phyloP scores from a whole-genome alignment of 2,797 vertebrate genomes.

The Sebastiscus albofasciatus region DNA sequence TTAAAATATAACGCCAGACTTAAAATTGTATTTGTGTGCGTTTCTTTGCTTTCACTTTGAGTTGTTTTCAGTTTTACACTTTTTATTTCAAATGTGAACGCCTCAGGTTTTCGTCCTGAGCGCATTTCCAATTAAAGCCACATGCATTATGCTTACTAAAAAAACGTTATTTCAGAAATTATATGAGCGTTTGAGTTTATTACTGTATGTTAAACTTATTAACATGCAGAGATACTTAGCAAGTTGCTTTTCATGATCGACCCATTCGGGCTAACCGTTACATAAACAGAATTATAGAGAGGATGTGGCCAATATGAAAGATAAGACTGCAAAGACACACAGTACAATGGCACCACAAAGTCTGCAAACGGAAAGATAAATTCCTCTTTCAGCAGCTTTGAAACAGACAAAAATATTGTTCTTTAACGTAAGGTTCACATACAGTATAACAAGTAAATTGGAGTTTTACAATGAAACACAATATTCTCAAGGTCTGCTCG shows the following conservation, averaged over 20 bases:
- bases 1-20: neutral
- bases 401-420: neutral
- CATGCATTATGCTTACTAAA: neutral
- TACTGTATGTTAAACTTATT: neutral
- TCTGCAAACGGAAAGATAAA: neutral
- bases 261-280: neutral
- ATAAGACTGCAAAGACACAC: neutral
- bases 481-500: neutral
- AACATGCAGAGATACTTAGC: neutral
- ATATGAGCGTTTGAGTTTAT: neutral
- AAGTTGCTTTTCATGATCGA: neutral
- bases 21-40: neutral
- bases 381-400: neutral
- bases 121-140: neutral
- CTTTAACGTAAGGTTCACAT: neutral
- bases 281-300: neutral
- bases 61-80: neutral
- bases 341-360: fast-evolving
- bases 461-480: neutral
- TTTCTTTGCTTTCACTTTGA: neutral
- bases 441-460: neutral
- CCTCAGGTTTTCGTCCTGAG: neutral
- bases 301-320: constrained; percentile 22
- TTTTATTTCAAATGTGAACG: neutral
- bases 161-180: neutral